These are phyloP conservation scores for Heteromyza rotundicornis DNA, from an alignment of 2,888 invertebrate species.

Conservation along the genomic window DNA sequence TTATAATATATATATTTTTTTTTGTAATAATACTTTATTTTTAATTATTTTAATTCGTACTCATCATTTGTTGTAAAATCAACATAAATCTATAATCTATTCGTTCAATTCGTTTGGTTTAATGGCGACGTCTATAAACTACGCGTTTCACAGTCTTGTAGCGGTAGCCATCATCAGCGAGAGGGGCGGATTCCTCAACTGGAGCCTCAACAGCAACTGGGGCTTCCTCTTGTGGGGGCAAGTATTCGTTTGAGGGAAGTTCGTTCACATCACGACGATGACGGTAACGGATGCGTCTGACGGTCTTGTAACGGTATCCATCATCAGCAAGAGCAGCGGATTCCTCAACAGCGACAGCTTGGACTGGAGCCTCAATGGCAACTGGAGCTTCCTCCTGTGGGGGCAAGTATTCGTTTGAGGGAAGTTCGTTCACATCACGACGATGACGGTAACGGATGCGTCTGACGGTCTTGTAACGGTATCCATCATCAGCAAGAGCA, in stretches of 20 bases:
- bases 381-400: constrained; percentile 5
- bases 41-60: constrained; percentile 16
- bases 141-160: constrained; percentile 31
- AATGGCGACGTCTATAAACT: not conserved
- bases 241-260: constrained; percentile 38
- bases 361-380: constrained; percentile 5
- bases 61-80: constrained; percentile 11
- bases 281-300: constrained; percentile 48
- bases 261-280: constrained; percentile 50
- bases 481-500: constrained; percentile 37
- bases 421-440: constrained; percentile 39
- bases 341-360: constrained; percentile 28
- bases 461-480: constrained; percentile 43
- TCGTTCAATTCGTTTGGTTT: constrained; percentile 3
- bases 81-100: constrained; percentile 7
- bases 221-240: constrained; percentile 32
- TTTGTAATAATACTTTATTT: constrained; percentile 3
- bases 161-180: constrained; percentile 33
- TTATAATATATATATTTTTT: not conserved
- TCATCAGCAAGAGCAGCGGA: constrained; percentile 41
- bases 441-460: constrained; percentile 41
- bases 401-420: constrained; percentile 30
- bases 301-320: constrained; percentile 52
- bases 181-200: constrained; percentile 27
- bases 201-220: constrained; percentile 29